Evolutionary conservation across 2,888 invertebrate genomes (phyloP), one percentile per base, ranked within the genome.

Genomic region (Meiosimyza platycephala): DNA sequence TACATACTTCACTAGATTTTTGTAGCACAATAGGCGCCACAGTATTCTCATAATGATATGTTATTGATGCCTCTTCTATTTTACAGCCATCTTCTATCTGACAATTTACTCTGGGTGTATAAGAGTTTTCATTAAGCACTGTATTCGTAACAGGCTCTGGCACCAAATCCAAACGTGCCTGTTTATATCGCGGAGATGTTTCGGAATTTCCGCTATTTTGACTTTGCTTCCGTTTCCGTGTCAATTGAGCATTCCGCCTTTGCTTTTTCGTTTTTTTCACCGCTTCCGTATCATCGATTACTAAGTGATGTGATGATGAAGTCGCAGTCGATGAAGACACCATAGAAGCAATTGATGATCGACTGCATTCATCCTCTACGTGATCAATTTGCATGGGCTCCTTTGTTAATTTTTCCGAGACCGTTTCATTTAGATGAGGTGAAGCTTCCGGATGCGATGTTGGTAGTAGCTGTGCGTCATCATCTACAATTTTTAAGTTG

Each of bases 231-330:
- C 84, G 77, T 74, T 81, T 84, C 12, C 28, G 33, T 22, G 47
- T 65, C 51, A 65, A 22, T 15, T 16, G 12, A 18, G 5, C 22
- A 47, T 22, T 50, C 16, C 50, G 12, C 22, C 33, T 55, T 40
- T 47, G 59, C n/a, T 11, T 51, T 16, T 33, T 69, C 15, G 13
- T 11, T 3, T 70, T 50, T 13, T 18, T 22, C 22, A 69, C 71
- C 51, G 22, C 71, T 12, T 78, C 78, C 0, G 66, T 48, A 16
- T 82, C 82, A 79, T 86, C 86, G 65, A 86, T 86, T 11, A 86
- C 84, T 74, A 86, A 76, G 50, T 86, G 85, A 72, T 85, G 84
- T 66, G 86, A 85, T 13, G 86, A 83, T 16, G 85, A 83, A 40
- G 85, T 84, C 7, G 79, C 78, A 5, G 80, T 79, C 22, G 83